Evolutionary conservation across 2,888 invertebrate genomes (phyloP).

Genomic region (Meiosimyza decipiens): DNA sequence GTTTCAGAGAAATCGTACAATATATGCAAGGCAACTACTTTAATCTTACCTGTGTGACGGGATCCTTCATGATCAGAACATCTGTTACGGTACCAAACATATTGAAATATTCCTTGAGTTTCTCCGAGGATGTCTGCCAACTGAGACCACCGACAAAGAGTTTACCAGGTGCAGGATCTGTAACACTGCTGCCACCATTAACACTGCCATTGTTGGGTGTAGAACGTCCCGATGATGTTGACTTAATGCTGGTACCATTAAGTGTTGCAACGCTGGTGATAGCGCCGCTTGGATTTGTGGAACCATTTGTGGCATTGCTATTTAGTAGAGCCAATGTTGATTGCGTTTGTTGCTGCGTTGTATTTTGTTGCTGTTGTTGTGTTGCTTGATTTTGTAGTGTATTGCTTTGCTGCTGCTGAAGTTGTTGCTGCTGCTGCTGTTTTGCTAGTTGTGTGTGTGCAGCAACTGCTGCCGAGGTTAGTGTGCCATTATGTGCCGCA

Average conservation of each 20-base stretch:
- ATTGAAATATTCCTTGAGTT: slow-evolving; percentile 90
- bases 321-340: slow-evolving; percentile 46
- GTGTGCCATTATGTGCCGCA: slow-evolving; percentile 62
- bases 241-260: slow-evolving; percentile 57
- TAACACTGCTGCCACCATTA: slow-evolving; percentile 67
- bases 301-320: slow-evolving; percentile 38
- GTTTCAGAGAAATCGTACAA: slow-evolving; percentile 20
- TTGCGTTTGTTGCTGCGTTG: slow-evolving; percentile 39
- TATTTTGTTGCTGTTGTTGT: slow-evolving; percentile 67
- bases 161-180: slow-evolving; percentile 84
- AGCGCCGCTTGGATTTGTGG: slow-evolving; percentile 36
- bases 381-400: slow-evolving; percentile 63
- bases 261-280: slow-evolving; percentile 33
- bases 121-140: slow-evolving; percentile 94
- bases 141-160: slow-evolving; percentile 91
- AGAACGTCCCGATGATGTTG: slow-evolving; percentile 80
- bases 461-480: slow-evolving; percentile 61
- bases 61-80: slow-evolving; percentile 94
- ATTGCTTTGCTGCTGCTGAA: slow-evolving; percentile 46
- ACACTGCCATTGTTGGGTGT: slow-evolving; percentile 72
- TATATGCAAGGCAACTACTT: slow-evolving; percentile 25
- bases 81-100: slow-evolving; percentile 93
- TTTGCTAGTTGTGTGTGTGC: slow-evolving; percentile 50
- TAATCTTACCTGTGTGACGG: slow-evolving; percentile 86
- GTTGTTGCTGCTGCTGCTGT: slow-evolving; percentile 47